A percentile compares a stretch with the other conserved stretches of the same genome.
These are phyloP conservation scores for Mimachlamys varia DNA, from an alignment of 2,888 invertebrate species.

Conservation along the genomic window DNA sequence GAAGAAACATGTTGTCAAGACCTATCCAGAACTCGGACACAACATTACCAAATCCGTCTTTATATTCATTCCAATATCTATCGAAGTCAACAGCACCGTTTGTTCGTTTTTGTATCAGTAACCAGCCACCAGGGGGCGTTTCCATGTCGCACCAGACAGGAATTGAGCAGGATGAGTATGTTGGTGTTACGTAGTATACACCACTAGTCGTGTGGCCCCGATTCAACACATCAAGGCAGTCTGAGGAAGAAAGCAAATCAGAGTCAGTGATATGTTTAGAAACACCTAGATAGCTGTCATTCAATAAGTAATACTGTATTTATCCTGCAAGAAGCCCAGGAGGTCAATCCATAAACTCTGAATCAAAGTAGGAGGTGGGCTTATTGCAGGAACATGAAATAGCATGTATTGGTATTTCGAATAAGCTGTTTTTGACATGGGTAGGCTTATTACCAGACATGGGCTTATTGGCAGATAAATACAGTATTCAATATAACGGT, in stretches of 20 bases:
- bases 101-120: slow-evolving; percentile 72
- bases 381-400: too few relatives aligned
- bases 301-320: too few relatives aligned
- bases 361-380: too few relatives aligned
- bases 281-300: not conserved
- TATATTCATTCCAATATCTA: slow-evolving; percentile 75
- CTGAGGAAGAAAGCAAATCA: slow-evolving; percentile 62
- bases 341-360: too few relatives aligned
- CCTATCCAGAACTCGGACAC: slow-evolving; percentile 78
- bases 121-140: slow-evolving; percentile 82
- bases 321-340: too few relatives aligned
- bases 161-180: slow-evolving; percentile 76
- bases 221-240: slow-evolving; percentile 73
- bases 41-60: slow-evolving; percentile 78
- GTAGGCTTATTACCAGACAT: too few relatives aligned
- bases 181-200: slow-evolving; percentile 77
- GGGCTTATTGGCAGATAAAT: too few relatives aligned
- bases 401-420: too few relatives aligned
- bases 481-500: too few relatives aligned
- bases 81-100: slow-evolving; percentile 73
- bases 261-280: not conserved
- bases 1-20: slow-evolving; percentile 78
- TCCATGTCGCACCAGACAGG: slow-evolving; percentile 87
- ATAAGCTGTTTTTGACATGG: too few relatives aligned
- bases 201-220: slow-evolving; percentile 73